Evolutionary conservation across 2,888 invertebrate species (phyloP), one percentile per base, ranked within the genome.

Genomic region (Odiellus spinosus): DNA sequence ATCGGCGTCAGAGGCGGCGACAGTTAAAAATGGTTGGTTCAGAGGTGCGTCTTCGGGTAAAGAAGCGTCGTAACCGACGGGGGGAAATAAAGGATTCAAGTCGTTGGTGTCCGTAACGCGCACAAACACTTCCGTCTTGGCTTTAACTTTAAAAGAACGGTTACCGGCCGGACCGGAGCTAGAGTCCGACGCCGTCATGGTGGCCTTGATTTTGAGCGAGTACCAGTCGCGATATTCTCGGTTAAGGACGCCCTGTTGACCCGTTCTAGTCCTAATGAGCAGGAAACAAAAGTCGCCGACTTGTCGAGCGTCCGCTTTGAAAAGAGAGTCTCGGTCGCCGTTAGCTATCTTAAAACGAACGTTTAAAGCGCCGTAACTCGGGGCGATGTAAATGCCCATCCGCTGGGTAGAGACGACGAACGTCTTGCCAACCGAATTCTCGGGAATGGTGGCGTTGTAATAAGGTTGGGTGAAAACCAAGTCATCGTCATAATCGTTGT

Each of bases 241-340:
- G 69, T 96, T 96, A 51, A 96, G 71, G 55, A 90, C 86, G 59
- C 85, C 82, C 54, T 81, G 77, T 63, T 78, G 78, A 39, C 83
- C 84, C 50, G 90, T 84, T 63, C 86, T 77, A 54, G 87, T 90
- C 60, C 93, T 75, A 51, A 96, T 76, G 46, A 82, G 73, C 46
- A 95, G 73, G 68, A 96, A 96, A 65, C 86, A 87, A 71, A 93
- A 91, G 69, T 95, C 90, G 35, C 95, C 95, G 45, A 95, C 81
- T 44, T 56, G 51, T 50, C 80, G 75, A 58, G 85, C 82, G 64
- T 93, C 91, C 8, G 86, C 86, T 65, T 87, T 88, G 70, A 95
- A 95, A 63, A 91, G 81, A 63, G 81, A 82, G 62, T 86, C 84
- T 45, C 77, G 76, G 69, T 91, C 88, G 40, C 91, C 90, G 59